Base-by-base conservation (phyloP, 1,140 invertebrate genomes). In the Coelopa frigida region DNA sequence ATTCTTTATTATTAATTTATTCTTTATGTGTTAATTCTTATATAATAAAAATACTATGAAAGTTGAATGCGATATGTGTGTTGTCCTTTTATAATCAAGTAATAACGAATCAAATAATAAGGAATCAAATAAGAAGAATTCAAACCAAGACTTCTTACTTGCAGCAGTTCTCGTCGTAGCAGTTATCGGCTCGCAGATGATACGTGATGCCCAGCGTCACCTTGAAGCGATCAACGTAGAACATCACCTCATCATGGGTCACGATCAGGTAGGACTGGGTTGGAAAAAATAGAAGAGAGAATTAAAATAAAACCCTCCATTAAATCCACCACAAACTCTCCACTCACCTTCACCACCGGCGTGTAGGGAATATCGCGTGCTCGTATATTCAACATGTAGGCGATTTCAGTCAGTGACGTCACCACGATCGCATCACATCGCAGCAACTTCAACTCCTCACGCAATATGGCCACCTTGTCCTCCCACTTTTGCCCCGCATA, bases 361-460 rank as follows among this genome's bases (percentile, higher is more conserved):
- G 85, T 92, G 59, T 82, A 87, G 0, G 87, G 85, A 48, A 95
- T 78, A 70, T 98, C 95, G 40, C 80, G 77, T 4, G 93, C 94
- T 6, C 96, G 77, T n/a, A 99, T 80, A 67, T 98, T 99, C 14
- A 98, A 76, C 5, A 98, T 69, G 88, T 94, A 96, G 2, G 92
- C 89, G 14, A 94, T 85, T 70, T 96, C 92, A 57, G 95, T 92
- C 26, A 97, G 67, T 2, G 89, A 84, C 0, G 91, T 93, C 2
- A 96, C 74, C 7, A 96, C 75, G 65, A 94, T 78, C 0, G 86
- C 83, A 56, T 89, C 83, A 3, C 80, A 85, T 5, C 75, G 77
- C 22, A 78, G 63, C 1, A 78, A 65, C 20, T 75, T 72, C 57
- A 95, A 74, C 51, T 84, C 77, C 22, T 74, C 63, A 6, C 89